These are phyloP conservation scores for Nannoperca obscura DNA, from an alignment of 2,797 vertebrate genomes.

Conservation along the genomic window DNA sequence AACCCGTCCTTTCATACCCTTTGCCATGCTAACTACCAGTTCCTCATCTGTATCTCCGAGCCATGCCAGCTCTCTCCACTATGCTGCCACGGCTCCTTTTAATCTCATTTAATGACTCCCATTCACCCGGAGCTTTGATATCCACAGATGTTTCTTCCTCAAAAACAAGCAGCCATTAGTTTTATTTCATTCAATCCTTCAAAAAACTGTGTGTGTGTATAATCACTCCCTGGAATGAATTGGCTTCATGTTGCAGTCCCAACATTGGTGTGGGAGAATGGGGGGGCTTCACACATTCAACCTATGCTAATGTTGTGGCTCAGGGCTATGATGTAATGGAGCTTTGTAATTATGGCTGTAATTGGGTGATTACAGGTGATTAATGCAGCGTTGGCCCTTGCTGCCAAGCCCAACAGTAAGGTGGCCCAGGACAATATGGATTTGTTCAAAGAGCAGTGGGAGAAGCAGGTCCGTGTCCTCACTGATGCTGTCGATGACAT, in stretches of 20 bases:
- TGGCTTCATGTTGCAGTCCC: constrained; percentile 55
- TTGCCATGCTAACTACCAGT: constrained; percentile 12
- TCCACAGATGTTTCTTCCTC: constrained; percentile 52
- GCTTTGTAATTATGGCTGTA: constrained; percentile 79
- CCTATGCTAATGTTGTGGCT: constrained; percentile 78
- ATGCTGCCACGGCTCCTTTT: constrained; percentile 62
- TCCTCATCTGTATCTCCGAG: constrained; percentile 26
- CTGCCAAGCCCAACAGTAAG: constrained; percentile 98
- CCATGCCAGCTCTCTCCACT: constrained; percentile 32
- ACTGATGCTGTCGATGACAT: constrained; percentile 99
- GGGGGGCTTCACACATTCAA: constrained; percentile 63
- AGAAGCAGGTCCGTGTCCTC: constrained; percentile 97
- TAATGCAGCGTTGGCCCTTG: constrained; percentile 95
- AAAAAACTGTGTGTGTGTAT: constrained; percentile 52
- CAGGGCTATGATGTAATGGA: constrained; percentile 68
- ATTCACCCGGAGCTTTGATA: constrained; percentile 73
- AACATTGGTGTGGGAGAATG: constrained; percentile 32
- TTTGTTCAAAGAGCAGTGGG: constrained; percentile 98
- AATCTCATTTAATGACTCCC: constrained; percentile 73
- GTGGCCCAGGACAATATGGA: constrained; percentile 99
- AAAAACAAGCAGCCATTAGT: constrained; percentile 70
- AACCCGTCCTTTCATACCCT: constrained; percentile 17
- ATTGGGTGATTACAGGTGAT: constrained; percentile 92
- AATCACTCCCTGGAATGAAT: constrained; percentile 68
- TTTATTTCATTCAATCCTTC: constrained; percentile 69